A percentile compares a stretch with the other conserved stretches of the same genome.
These are phyloP conservation scores for Boulengeromyrus knoepffleri DNA, from an alignment of 2,113 vertebrate species.

Conservation along the genomic window DNA sequence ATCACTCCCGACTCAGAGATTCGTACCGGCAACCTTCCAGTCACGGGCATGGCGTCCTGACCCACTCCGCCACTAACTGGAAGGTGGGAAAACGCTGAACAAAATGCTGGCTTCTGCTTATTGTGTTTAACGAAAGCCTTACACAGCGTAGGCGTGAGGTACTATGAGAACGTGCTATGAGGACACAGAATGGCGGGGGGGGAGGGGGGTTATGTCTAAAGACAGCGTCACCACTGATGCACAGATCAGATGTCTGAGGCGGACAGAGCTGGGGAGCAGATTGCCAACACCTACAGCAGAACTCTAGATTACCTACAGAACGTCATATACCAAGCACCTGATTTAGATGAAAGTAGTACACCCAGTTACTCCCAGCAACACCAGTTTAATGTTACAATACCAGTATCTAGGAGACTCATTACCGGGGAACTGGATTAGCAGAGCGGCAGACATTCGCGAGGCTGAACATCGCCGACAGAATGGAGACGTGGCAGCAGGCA, in stretches of 20 bases:
- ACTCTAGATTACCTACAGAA: neutral
- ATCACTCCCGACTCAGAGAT: neutral
- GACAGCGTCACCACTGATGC: neutral
- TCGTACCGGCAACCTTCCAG: neutral
- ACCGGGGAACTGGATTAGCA: neutral
- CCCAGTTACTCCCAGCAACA: slow-evolving; percentile 10
- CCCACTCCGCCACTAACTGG: neutral
- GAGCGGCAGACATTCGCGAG: neutral
- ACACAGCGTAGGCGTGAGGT: neutral
- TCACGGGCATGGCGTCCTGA: neutral
- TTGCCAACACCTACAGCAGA: neutral
- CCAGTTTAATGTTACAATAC: neutral
- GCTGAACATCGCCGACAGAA: neutral
- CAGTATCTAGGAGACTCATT: neutral
- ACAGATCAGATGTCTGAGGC: neutral
- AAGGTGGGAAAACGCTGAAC: neutral
- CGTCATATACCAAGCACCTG: neutral
- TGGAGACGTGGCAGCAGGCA: neutral
- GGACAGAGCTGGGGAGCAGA: neutral
- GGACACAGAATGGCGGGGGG: neutral
- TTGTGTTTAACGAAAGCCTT: neutral
- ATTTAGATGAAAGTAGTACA: neutral
- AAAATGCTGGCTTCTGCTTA: neutral
- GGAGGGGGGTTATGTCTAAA: neutral
- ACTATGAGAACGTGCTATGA: neutral